A percentile compares a stretch with the other conserved stretches of the same genome.
Conservation (phyloP, 2,888 invertebrate species). For the Agrochola litura region DNA sequence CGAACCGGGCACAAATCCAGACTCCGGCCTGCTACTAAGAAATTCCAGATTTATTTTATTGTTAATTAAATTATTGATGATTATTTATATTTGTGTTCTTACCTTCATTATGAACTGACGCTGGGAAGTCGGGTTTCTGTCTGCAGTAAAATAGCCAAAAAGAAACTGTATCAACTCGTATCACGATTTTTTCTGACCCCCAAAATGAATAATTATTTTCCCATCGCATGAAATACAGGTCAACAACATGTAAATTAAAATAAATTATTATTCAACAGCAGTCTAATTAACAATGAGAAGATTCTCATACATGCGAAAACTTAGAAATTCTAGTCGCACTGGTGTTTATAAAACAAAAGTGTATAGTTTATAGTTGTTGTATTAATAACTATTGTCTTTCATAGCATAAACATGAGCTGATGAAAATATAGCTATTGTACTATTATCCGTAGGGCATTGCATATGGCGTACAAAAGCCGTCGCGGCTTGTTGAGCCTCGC, state of each 20-base stretch:
- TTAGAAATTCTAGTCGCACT: slow-evolving; percentile 81
- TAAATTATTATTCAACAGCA: slow-evolving; percentile 47
- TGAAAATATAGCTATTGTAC: slow-evolving; percentile 81
- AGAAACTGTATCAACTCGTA: not conserved
- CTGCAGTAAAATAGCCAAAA: not conserved
- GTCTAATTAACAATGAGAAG: slow-evolving; percentile 70
- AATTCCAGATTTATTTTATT: too few species aligned
- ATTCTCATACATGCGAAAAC: slow-evolving; percentile 76
- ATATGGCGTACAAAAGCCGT: slow-evolving; percentile 89
- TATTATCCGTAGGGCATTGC: slow-evolving; percentile 83
- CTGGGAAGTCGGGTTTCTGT: not conserved
- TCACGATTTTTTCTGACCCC: not conserved
- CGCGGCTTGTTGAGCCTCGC: slow-evolving; percentile 84
- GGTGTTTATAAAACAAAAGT: slow-evolving; percentile 86
- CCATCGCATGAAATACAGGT: slow-evolving; percentile 68
- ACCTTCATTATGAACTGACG: not conserved
- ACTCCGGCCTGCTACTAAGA: too few species aligned
- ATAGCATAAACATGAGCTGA: slow-evolving; percentile 80
- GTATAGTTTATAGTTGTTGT: slow-evolving; percentile 85
- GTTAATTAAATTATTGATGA: too few species aligned
- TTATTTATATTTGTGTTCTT: not conserved
- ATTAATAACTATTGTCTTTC: slow-evolving; percentile 88
- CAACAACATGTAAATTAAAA: slow-evolving; percentile 45
- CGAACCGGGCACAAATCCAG: too few species aligned
- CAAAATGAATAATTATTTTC: not conserved